Percentiles rank a stretch among this genome's conserved stretches.
Evolutionary conservation across 2,797 vertebrate genomes (phyloP).

Genomic region (Carduelis carduelis): DNA sequence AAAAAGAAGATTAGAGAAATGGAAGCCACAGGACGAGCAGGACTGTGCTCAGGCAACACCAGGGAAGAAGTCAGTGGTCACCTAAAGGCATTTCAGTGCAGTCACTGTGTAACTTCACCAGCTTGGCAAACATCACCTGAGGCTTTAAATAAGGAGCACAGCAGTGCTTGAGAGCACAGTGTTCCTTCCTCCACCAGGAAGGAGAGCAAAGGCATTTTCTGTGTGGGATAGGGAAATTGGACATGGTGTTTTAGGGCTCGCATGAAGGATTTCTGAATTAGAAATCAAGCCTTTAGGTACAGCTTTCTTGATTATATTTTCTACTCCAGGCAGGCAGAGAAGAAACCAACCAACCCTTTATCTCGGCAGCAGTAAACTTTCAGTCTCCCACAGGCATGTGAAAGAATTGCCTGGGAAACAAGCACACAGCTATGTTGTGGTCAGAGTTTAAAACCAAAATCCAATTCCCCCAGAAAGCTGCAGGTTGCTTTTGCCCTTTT

Average conservation of each 20-base stretch:
- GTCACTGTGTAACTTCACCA: neutral
- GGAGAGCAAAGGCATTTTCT: neutral
- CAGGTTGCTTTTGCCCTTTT: constrained; percentile 66
- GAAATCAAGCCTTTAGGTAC: neutral
- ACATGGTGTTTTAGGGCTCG: neutral
- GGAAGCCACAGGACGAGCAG: neutral
- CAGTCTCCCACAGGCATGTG: neutral
- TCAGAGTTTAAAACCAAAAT: constrained; percentile 62
- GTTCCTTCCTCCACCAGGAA: neutral
- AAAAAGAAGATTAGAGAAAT: neutral
- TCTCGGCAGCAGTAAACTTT: neutral
- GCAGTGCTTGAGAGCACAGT: neutral
- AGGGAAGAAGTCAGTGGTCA: neutral
- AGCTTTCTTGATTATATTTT: neutral
- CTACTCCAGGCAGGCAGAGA: neutral
- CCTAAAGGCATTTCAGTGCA: neutral
- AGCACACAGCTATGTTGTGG: neutral
- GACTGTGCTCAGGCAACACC: neutral
- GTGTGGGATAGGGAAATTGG: neutral
- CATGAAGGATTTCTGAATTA: neutral
- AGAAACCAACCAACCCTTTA: neutral
- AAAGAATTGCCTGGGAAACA: constrained; percentile 8
- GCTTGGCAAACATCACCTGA: neutral
- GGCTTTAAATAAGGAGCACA: neutral
- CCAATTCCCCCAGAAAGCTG: constrained; percentile 45